phyloP scores from a whole-genome alignment of 2,888 invertebrate species.

The Acrobeloides nanus region DNA sequence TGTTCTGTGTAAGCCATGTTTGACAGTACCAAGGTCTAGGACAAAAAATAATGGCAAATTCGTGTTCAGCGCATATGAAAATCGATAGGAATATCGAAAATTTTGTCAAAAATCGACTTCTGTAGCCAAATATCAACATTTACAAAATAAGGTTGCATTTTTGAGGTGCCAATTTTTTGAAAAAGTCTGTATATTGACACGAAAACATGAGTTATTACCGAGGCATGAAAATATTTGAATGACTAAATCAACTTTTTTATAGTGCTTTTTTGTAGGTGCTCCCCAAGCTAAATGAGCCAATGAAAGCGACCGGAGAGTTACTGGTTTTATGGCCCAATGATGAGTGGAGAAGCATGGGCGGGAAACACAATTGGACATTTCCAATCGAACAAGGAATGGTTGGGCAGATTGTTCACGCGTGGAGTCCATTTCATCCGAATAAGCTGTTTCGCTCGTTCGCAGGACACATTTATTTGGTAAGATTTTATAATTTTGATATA shows the following conservation, averaged over 20 bases:
- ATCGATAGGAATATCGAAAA: too few species aligned
- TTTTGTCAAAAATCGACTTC: too few species aligned
- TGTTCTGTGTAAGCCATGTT: too few species aligned
- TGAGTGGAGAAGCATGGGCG: slow-evolving; percentile 72
- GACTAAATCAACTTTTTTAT: slow-evolving; percentile 14
- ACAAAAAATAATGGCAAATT: too few species aligned
- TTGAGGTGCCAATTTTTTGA: too few species aligned
- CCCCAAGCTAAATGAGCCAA: slow-evolving; percentile 40
- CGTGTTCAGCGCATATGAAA: too few species aligned
- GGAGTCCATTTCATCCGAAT: slow-evolving; percentile 86
- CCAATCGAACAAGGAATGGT: slow-evolving; percentile 88
- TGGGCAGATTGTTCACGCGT: slow-evolving; percentile 81
- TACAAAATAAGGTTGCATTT: slow-evolving; percentile 13
- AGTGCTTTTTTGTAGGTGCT: slow-evolving; percentile 27
- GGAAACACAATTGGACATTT: slow-evolving; percentile 68
- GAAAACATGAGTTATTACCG: too few species aligned
- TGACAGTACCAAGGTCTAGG: too few species aligned
- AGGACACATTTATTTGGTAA: slow-evolving; percentile 74
- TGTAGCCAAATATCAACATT: slow-evolving; percentile 13
- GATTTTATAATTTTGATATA: slow-evolving; percentile 6
- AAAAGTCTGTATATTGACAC: too few species aligned
- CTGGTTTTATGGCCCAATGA: slow-evolving; percentile 87
- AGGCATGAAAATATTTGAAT: slow-evolving; percentile 19
- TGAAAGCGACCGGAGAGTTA: slow-evolving; percentile 38
- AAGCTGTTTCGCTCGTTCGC: slow-evolving; percentile 79